Conservation (phyloP, 2,797 vertebrate genomes). For the Gallinago stenura region DNA sequence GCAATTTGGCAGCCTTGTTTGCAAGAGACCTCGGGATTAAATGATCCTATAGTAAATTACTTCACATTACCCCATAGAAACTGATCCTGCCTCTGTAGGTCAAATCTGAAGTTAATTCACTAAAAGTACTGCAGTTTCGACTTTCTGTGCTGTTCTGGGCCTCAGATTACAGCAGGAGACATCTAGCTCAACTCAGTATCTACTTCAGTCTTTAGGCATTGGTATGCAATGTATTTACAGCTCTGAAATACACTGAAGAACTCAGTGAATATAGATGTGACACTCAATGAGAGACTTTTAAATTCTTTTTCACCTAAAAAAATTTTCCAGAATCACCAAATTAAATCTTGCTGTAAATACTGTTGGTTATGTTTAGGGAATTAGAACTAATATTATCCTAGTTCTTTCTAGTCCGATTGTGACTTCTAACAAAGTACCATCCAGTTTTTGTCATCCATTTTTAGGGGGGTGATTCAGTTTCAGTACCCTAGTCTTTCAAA, state of each 20-base stretch:
- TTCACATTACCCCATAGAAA: neutral
- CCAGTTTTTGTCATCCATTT: neutral
- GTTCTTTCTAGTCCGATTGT: neutral
- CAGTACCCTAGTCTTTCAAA: neutral
- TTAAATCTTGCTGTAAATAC: neutral
- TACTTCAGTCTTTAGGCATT: neutral
- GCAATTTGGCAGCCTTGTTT: constrained; percentile 26
- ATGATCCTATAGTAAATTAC: neutral
- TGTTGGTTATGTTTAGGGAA: neutral
- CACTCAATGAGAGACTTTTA: neutral
- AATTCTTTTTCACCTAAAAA: neutral
- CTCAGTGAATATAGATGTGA: neutral
- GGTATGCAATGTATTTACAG: neutral
- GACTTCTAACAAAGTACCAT: neutral
- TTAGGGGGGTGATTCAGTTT: neutral
- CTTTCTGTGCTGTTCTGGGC: neutral
- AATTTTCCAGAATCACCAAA: neutral
- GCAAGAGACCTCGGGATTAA: neutral
- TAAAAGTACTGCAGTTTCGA: neutral
- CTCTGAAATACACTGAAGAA: neutral
- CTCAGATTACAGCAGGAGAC: neutral
- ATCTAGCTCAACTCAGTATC: neutral
- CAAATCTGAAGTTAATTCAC: neutral
- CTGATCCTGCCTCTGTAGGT: neutral
- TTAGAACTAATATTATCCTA: neutral